Conservation (phyloP, 92 coral and sea anemone species). For the Zoanthus sansibaricus region DNA sequence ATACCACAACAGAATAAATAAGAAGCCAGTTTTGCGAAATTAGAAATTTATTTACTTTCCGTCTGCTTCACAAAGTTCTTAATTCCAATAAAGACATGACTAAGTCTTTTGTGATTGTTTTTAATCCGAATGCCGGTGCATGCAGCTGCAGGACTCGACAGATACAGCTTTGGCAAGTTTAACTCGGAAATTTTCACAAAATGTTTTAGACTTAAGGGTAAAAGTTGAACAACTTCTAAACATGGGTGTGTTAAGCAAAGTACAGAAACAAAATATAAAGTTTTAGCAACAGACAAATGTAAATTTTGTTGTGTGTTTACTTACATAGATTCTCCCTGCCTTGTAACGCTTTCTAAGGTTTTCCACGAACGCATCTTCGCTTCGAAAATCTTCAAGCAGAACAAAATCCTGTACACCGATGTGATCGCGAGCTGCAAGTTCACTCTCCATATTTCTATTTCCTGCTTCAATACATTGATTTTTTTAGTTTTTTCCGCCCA, state of each 20-base stretch:
- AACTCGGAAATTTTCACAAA: not conserved
- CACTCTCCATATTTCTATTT: conserved; percentile 83
- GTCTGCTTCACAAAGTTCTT: not conserved
- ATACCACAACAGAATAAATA: not conserved
- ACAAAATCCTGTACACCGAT: conserved; percentile 99
- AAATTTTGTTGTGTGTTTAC: conserved; percentile 43
- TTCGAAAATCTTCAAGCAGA: conserved; percentile 91
- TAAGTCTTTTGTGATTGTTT: not conserved
- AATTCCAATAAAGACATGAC: not conserved
- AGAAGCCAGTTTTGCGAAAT: not conserved
- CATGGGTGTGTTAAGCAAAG: conserved; percentile 10
- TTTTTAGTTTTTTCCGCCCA: conserved; percentile 1
- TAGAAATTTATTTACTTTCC: not conserved
- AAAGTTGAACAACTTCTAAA: not conserved
- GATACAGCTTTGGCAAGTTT: not conserved
- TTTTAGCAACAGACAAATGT: conserved; percentile 6
- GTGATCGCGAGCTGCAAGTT: conserved; percentile 90
- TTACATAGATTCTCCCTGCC: conserved; percentile 92
- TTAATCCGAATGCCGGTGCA: not conserved
- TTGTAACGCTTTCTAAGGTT: conserved; percentile 94
- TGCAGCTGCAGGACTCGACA: not conserved
- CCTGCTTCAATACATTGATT: conserved; percentile 9
- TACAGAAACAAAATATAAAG: not conserved
- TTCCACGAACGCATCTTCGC: conserved; percentile 93
- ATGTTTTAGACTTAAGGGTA: not conserved